phyloP scores from a whole-genome alignment of 2,888 invertebrate species.

The Ormyrus thymus region DNA sequence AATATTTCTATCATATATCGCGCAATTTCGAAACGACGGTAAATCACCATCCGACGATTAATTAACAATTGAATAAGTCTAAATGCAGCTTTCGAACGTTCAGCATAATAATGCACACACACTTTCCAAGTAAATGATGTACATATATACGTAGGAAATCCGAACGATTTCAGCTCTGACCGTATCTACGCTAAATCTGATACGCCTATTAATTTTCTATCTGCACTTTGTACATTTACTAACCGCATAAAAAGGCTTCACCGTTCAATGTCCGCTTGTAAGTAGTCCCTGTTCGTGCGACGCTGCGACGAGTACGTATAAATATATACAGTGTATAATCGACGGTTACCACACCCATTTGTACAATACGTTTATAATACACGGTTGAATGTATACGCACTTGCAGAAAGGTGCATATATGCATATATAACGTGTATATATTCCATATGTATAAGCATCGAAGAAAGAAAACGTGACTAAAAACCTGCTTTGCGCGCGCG shows the following conservation, averaged over 20 bases:
- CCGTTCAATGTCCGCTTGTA: neutral
- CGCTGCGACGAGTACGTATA: slow-evolving; percentile 25
- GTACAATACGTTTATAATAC: slow-evolving; percentile 40
- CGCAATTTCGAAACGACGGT: too few species aligned
- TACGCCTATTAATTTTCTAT: neutral
- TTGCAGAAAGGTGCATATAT: slow-evolving; percentile 9
- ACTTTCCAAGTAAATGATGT: too few species aligned
- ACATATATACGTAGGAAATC: too few species aligned
- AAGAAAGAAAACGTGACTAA: neutral
- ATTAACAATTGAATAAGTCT: too few species aligned
- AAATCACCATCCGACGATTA: too few species aligned
- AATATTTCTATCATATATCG: too few species aligned
- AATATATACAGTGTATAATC: slow-evolving; percentile 27
- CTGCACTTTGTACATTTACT: neutral
- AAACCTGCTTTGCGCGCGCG: neutral
- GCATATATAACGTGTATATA: neutral
- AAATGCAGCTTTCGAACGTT: too few species aligned
- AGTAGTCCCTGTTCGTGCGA: neutral
- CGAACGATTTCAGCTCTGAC: too few species aligned
- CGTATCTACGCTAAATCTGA: too few species aligned
- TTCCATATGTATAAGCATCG: neutral
- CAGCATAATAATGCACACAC: too few species aligned
- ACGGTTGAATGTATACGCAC: slow-evolving; percentile 41
- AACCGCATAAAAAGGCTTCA: too few species aligned
- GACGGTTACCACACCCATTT: slow-evolving; percentile 19